Base-by-base conservation (phyloP, 1,140 invertebrate genomes). In the Drosophila cardini region DNA sequence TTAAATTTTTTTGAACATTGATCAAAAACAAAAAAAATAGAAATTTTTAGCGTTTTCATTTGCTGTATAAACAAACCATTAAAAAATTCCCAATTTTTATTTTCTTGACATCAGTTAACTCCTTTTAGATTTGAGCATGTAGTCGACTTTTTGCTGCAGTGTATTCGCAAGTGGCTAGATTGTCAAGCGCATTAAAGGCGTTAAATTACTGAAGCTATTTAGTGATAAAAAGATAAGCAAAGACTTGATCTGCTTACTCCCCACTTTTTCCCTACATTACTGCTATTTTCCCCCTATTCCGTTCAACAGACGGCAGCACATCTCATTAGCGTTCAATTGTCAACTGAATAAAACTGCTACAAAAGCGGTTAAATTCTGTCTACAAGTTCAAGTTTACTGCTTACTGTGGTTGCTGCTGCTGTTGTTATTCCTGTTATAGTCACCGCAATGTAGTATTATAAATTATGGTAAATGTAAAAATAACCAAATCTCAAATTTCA, bases 281-380 rank as follows among this genome's bases (percentile, higher is more conserved):
- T 8, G 43, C 15, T 10, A 10, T 10, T 5, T 50, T 34, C 0
- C 26, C 48, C 26, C 48, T 13, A 30, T 34, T 4, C 2, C 2
- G 0, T 13, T 30, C 32, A 13, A 13, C n/a, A 13, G 30, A 16
- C 45, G 4, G 55, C 34, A 61, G 55, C 62, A 48, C 67, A 67
- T 77, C 76, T 84, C 52, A 84, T 77, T 68, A 80, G 52, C 73
- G 40, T 60, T 48, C 72, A 65, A 70, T 57, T 68, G 73, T 63
- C 63, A 52, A 55, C 52, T 70, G 50, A 36, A 68, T 26, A 55
- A 65, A 26, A 7, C 42, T 48, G 50, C 58, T 43, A 72, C 80
- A 72, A 70, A 53, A 61, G 57, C 21, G n/a, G 21, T 26, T n/a
- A 52, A 15, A 55, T 13, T 15, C 48, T 13, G 21, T 50, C 21